phyloP scores from a whole-genome alignment of 2,797 vertebrate species.

The Clarias fuscus region DNA sequence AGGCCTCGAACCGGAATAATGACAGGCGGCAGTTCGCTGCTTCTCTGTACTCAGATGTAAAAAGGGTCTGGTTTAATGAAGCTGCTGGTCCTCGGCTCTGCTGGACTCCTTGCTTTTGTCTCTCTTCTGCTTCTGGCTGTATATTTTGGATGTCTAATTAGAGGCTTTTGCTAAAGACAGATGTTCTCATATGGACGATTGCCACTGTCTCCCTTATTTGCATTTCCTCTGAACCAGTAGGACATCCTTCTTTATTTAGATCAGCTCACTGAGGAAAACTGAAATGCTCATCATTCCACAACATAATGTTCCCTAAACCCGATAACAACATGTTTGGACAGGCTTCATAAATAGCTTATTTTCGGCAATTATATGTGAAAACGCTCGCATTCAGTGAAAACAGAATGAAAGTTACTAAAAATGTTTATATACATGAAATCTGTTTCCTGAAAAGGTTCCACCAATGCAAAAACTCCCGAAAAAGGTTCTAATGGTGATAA shows the following conservation, averaged over 20 bases:
- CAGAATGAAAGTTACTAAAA: too few species aligned
- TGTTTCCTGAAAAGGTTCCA: background rate
- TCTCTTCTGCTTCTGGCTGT: conserved; percentile 41
- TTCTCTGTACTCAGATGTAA: conserved; percentile 47
- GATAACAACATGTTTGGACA: background rate
- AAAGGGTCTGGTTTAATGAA: conserved; percentile 55
- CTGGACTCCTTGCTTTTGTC: conserved; percentile 46
- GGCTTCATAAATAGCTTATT: background rate
- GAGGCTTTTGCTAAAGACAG: conserved; percentile 46
- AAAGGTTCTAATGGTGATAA: background rate
- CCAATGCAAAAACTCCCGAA: background rate
- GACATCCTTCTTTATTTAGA: conserved; percentile 21
- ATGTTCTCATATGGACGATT: conserved; percentile 42
- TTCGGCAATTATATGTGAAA: background rate
- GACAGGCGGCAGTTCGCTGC: conserved; percentile 37
- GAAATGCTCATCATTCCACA: background rate
- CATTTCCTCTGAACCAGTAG: conserved; percentile 32
- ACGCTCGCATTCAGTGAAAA: background rate
- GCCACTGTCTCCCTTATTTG: conserved; percentile 45
- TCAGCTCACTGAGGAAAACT: background rate
- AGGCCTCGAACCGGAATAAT: conserved; percentile 51
- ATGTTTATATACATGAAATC: too few species aligned
- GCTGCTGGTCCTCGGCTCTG: conserved; percentile 28
- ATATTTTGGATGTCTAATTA: conserved; percentile 55
- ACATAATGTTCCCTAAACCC: background rate